These are phyloP conservation scores for Cinclus cinclus DNA, from an alignment of 2,113 vertebrate species.

Conservation along the genomic window DNA sequence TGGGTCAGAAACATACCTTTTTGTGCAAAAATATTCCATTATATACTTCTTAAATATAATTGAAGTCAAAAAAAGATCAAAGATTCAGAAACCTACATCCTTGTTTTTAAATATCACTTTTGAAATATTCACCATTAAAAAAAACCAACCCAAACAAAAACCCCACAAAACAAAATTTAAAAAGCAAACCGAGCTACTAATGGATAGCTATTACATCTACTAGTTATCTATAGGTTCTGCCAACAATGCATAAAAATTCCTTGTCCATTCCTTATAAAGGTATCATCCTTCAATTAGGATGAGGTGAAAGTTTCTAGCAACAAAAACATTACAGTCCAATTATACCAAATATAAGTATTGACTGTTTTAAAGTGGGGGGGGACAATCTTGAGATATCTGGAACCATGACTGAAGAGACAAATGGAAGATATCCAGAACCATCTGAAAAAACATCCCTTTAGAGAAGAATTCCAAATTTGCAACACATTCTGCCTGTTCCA, in stretches of 20 bases:
- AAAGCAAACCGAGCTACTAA: background rate
- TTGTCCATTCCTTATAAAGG: background rate
- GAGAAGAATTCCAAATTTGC: background rate
- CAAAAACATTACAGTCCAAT: background rate
- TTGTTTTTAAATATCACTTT: background rate
- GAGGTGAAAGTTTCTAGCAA: background rate
- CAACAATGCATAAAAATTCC: background rate
- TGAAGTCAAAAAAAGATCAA: background rate
- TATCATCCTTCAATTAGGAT: background rate
- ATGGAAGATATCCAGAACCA: background rate
- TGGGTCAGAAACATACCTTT: background rate
- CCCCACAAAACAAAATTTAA: background rate
- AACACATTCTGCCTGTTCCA: background rate
- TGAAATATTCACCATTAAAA: background rate
- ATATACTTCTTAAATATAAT: background rate
- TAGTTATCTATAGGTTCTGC: background rate
- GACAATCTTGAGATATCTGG: background rate
- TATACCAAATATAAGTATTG: background rate
- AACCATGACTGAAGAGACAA: rapidly evolving
- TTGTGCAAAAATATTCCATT: background rate
- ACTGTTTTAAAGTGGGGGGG: background rate
- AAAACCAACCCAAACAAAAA: background rate
- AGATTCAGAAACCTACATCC: background rate
- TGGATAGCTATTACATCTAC: background rate
- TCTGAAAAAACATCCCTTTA: background rate